Conservation (phyloP, 1,140 invertebrate species). For the Oedothorax gibbosus region DNA sequence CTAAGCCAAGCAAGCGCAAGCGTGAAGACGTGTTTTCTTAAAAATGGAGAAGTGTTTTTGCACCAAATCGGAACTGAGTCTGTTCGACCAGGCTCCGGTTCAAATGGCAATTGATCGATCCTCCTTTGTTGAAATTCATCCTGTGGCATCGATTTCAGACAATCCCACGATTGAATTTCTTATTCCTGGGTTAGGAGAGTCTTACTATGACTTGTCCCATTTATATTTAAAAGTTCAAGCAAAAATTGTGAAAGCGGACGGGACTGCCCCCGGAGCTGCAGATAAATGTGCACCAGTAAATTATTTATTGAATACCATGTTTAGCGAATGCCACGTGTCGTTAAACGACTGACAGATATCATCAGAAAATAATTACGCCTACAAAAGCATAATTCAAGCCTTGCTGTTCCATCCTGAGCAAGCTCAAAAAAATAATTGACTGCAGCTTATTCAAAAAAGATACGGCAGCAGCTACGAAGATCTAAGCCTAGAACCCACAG, state of each 20-base stretch:
- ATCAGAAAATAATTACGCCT: neutral
- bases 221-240: neutral
- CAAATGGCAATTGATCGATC: neutral
- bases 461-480: neutral
- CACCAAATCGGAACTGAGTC: neutral
- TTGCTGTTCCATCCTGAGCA: neutral
- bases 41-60: conserved; percentile 7
- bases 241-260: neutral
- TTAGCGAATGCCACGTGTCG: neutral
- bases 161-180: neutral
- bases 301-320: conserved; percentile 1
- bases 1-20: neutral
- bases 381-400: neutral
- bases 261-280: neutral
- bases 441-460: neutral
- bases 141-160: conserved; percentile 3
- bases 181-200: neutral
- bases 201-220: neutral
- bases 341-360: neutral
- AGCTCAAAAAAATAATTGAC: neutral
- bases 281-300: neutral
- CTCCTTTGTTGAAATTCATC: neutral
- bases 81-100: neutral
- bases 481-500: neutral
- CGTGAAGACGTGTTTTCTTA: neutral